Percentiles rank a stretch among this genome's conserved stretches.
These are phyloP conservation scores for Caenorhabditis briggsae DNA, from an alignment of 1,140 invertebrate genomes.

Conservation along the genomic window DNA sequence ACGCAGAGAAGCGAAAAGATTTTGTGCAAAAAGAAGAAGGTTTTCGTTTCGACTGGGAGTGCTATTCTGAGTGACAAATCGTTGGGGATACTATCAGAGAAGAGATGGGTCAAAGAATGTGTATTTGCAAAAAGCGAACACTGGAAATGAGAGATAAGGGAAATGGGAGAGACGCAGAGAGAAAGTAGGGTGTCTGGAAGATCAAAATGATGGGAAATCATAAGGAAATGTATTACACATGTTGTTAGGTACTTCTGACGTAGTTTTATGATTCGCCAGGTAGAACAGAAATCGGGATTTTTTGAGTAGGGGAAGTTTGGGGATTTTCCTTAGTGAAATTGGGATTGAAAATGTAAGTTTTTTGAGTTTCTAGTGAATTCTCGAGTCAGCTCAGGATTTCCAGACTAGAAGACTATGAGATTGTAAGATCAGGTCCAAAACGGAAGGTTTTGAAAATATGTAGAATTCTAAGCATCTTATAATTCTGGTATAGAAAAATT, in stretches of 20 bases:
- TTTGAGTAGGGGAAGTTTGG: neutral
- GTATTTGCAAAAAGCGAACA: neutral
- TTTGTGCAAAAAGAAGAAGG: neutral
- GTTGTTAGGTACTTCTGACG: neutral
- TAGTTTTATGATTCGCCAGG: neutral
- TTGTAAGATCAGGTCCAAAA: no score
- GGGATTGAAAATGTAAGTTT: no score
- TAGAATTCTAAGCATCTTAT: no score
- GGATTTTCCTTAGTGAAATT: no score
- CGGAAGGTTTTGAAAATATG: no score
- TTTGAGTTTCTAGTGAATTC: no score
- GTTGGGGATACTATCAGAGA: neutral
- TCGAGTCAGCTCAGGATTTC: no score
- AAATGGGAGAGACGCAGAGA: neutral
- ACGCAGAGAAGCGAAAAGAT: no score
- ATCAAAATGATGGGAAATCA: neutral
- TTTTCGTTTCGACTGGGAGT: neutral
- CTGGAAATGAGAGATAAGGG: neutral
- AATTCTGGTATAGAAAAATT: no score
- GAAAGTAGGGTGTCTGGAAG: neutral
- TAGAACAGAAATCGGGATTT: neutral
- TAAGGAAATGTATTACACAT: neutral
- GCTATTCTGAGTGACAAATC: conserved; percentile 7
- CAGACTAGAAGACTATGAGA: no score
- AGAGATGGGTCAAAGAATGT: conserved; percentile 13